Base-by-base conservation (phyloP, 2,888 invertebrate species). In the Prosapia bicincta region DNA sequence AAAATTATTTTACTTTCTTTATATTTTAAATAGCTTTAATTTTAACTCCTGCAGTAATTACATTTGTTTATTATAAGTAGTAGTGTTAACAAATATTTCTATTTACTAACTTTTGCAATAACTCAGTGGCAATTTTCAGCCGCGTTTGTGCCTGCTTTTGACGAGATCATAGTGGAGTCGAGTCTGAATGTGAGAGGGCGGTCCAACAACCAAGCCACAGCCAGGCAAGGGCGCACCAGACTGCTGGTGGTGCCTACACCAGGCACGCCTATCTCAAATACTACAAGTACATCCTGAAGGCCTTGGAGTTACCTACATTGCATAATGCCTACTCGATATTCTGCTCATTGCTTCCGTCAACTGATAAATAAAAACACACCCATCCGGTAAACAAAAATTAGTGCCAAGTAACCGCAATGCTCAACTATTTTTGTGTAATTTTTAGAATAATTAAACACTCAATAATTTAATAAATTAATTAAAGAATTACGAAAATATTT, bases 91-190 rank as follows among this genome's bases (percentile, higher is more conserved):
- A n/a, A n/a, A n/a, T n/a, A n/a, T n/a, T n/a, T n/a, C n/a, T n/a
- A n/a, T n/a, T n/a, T n/a, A n/a, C n/a, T n/a, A n/a, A n/a, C n/a
- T n/a, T n/a, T n/a, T n/a, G n/a, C n/a, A n/a, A n/a, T n/a, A n/a
- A n/a, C n/a, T n/a, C n/a, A n/a, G n/a, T n/a, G n/a, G n/a, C n/a
- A n/a, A n/a, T n/a, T 77, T 70, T 9, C 76, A 79, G 79, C 77
- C 3, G 78, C 77, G 2, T 80, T 80, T 65, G 76, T 79, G 24
- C 69, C 78, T 6, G 83, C 85, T 24, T 86, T 86, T 78, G 86
- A 85, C 78, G 86, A 86, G 83, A 85, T 86, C 32, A 83, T 85
- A 10, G 86, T 86, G 25, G 82, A 82, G 68, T 82, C 82, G 0
- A 81, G 79, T 23, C 73, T 83, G 68, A 79, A 78, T 23, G 82